Conservation (phyloP, 2,797 vertebrate genomes). For the Gila robusta region DNA sequence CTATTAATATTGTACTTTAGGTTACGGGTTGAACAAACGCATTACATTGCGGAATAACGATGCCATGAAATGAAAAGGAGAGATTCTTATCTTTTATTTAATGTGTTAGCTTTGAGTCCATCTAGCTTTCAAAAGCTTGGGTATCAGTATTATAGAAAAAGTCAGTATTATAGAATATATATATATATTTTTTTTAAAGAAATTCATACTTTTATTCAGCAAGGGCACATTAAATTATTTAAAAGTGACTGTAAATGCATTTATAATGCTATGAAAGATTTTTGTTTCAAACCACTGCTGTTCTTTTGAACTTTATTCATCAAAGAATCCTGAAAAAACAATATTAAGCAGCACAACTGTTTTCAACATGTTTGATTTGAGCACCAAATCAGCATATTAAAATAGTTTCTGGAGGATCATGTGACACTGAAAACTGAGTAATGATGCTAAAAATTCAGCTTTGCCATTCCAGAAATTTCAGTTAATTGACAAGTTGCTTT, state of each 20-base stretch:
- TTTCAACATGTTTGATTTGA: background rate
- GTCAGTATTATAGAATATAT: background rate
- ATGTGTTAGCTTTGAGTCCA: background rate
- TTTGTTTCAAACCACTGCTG: background rate
- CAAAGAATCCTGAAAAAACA: background rate
- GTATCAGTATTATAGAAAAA: background rate
- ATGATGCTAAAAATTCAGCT: background rate
- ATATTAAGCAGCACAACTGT: background rate
- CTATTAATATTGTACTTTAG: slow-evolving; percentile 4
- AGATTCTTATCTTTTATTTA: background rate
- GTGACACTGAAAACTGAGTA: background rate
- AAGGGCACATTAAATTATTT: background rate
- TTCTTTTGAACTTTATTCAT: background rate
- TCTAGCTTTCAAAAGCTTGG: background rate
- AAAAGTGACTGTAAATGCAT: background rate
- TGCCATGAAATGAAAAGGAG: background rate
- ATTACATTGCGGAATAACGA: background rate
- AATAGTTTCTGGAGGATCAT: background rate
- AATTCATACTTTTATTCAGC: background rate
- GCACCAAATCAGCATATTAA: background rate
- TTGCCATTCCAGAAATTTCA: background rate
- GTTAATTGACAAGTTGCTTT: background rate
- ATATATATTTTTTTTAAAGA: background rate
- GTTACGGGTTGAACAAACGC: background rate
- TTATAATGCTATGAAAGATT: background rate